Conservation (phyloP, 1,140 invertebrate species). For the Drosophila lacertosa region DNA sequence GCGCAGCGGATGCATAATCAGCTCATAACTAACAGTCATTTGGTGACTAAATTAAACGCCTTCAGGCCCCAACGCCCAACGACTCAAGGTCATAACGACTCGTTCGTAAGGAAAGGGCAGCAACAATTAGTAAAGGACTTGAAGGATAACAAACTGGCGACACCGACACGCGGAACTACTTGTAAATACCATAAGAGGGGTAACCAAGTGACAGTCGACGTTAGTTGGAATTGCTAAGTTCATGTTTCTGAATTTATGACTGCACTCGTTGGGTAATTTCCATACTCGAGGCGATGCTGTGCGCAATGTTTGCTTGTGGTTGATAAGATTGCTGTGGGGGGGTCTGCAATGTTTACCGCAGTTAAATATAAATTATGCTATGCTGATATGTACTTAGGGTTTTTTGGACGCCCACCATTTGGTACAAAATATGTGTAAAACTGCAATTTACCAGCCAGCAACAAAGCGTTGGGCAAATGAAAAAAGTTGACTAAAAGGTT, state of each 20-base stretch:
- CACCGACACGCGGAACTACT: background rate
- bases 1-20: slow-evolving; percentile 56
- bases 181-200: slow-evolving; percentile 7
- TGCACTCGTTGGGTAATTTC: slow-evolving; percentile 49
- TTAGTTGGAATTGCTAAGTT: background rate
- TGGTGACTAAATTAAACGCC: slow-evolving; percentile 56
- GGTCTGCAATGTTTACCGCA: slow-evolving; percentile 26
- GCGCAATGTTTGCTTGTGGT: slow-evolving; percentile 25
- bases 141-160: slow-evolving; percentile 16
- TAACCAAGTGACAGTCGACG: background rate
- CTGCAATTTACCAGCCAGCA: slow-evolving; percentile 47
- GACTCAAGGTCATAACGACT: slow-evolving; percentile 17
- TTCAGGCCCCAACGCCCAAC: slow-evolving; percentile 6
- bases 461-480: slow-evolving; percentile 9
- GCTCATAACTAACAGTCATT: slow-evolving; percentile 44
- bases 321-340: slow-evolving; percentile 48
- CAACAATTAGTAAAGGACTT: slow-evolving; percentile 51
- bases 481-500: slow-evolving; percentile 3
- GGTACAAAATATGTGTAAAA: slow-evolving; percentile 44
- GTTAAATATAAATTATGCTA: slow-evolving; percentile 66
- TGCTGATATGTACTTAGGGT: slow-evolving; percentile 66
- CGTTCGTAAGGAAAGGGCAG: slow-evolving; percentile 26
- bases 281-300: slow-evolving; percentile 40
- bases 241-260: slow-evolving; percentile 55
- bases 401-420: slow-evolving; percentile 54